Evolutionary conservation across 2,797 vertebrate genomes (phyloP).

Genomic region (Melanotaenia boesemani): DNA sequence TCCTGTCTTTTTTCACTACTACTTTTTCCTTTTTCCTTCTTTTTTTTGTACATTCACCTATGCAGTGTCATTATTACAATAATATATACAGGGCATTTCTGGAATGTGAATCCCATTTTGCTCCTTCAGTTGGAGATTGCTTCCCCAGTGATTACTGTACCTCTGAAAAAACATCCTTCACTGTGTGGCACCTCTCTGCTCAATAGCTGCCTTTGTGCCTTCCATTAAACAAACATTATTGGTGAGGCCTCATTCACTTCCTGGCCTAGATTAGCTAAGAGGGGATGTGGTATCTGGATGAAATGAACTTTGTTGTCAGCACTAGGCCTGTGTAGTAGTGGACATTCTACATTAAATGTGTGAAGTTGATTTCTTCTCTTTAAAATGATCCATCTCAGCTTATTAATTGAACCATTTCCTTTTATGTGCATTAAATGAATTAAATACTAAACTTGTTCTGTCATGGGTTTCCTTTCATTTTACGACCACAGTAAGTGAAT

Average conservation of each 20-base stretch:
- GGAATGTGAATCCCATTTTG: conserved; percentile 53
- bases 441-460: not conserved
- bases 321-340: not conserved
- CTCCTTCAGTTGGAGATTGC: conserved; percentile 41
- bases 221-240: conserved; percentile 70
- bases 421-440: not conserved
- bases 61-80: conserved; percentile 46
- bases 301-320: conserved; percentile 52
- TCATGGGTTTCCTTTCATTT: conserved; percentile 11
- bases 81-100: conserved; percentile 52
- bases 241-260: conserved; percentile 66
- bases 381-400: not conserved
- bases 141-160: conserved; percentile 63
- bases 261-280: conserved; percentile 57
- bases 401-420: not conserved
- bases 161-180: conserved; percentile 54
- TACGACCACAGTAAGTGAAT: not conserved
- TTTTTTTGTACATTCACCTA: conserved; percentile 30
- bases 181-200: conserved; percentile 58
- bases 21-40: conserved; percentile 13
- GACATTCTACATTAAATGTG: not conserved
- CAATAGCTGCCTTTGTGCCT: conserved; percentile 76
- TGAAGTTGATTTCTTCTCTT: not conserved
- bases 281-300: conserved; percentile 63
- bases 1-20: conserved; percentile 12